Base-by-base conservation (phyloP, 2,113 vertebrate species). In the Suncus etruscus region DNA sequence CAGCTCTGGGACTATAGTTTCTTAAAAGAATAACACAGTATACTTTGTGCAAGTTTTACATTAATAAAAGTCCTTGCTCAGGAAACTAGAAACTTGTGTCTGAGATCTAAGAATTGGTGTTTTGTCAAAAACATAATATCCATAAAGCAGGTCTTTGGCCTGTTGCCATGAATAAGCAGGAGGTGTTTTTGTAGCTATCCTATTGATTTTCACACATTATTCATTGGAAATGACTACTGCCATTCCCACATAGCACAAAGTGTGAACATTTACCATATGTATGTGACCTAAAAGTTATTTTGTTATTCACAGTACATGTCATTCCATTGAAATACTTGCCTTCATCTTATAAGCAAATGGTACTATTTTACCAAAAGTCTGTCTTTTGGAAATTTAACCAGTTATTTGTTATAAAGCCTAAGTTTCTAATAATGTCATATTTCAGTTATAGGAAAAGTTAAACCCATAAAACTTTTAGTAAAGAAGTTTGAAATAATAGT, bases 181-280 rank as follows among this genome's bases (percentile, higher is more conserved):
- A 97, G 88, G 39, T 89, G 68, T 94, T 95, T 96, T 76, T 94
- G 61, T 31, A 95, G 73, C 65, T 95, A 50, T 92, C 90, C 89
- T 94, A 54, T 73, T 92, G 77, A 95, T 96, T 97, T 97, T 85
- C 91, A 96, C 89, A 95, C 85, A 79, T 87, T 92, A 78, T 93
- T 97, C 96, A 81, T 93, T 96, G 84, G 94, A 95, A 96, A 94
- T 92, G 86, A 74, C 63, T 93, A 39, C 68, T 95, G 65, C 90
- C 86, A 78, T 94, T 90, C n/a, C 32, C 80, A 69, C 75, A 85
- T 51, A 86, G 54, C 90, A 29, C 78, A 83, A 63, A 87, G 69
- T 0, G 0, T 93, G 88, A 96, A 91, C 76, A 92, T 91, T 94
- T 96, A 77, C 66, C 3, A 8, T 95, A 80, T 86, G 18, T 81